Evolutionary conservation across 2,888 invertebrate genomes (phyloP).

Genomic region (Limnephilus lunatus): DNA sequence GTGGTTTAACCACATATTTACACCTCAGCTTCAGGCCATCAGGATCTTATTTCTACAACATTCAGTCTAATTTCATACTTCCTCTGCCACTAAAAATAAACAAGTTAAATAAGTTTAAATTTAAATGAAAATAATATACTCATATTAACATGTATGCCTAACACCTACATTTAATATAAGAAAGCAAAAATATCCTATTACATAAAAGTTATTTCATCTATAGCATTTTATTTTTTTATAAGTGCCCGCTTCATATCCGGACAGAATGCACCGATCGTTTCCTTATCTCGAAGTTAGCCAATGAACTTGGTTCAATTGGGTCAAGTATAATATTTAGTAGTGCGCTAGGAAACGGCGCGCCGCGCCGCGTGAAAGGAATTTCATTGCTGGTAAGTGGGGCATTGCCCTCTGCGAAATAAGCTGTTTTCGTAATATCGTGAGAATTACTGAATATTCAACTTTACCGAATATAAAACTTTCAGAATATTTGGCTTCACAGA

Average conservation of each 20-base stretch:
- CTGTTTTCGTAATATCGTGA: not conserved
- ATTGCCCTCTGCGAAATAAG: conserved; percentile 34
- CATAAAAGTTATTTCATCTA: not conserved
- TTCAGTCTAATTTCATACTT: too few relatives aligned
- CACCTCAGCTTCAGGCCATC: too few relatives aligned
- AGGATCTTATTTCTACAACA: too few relatives aligned
- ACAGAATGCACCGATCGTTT: conserved; percentile 12
- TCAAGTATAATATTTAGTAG: conserved; percentile 56
- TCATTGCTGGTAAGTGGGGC: conserved; percentile 48
- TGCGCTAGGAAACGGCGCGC: conserved; percentile 37
- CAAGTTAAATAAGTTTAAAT: not conserved
- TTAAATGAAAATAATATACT: not conserved
- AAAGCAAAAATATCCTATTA: not conserved
- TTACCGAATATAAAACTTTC: not conserved
- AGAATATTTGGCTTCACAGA: too few relatives aligned
- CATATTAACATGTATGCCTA: not conserved
- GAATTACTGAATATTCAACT: not conserved
- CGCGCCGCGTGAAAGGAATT: conserved; percentile 60
- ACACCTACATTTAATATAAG: not conserved
- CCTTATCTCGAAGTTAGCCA: conserved; percentile 33
- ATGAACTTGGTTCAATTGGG: conserved; percentile 59
- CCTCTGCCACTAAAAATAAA: not conserved
- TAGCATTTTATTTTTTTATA: not conserved
- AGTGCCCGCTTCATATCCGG: not conserved
- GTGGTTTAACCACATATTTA: too few relatives aligned